These are phyloP conservation scores for Pimpla rufipes DNA, from an alignment of 2,888 invertebrate genomes.

Conservation along the genomic window DNA sequence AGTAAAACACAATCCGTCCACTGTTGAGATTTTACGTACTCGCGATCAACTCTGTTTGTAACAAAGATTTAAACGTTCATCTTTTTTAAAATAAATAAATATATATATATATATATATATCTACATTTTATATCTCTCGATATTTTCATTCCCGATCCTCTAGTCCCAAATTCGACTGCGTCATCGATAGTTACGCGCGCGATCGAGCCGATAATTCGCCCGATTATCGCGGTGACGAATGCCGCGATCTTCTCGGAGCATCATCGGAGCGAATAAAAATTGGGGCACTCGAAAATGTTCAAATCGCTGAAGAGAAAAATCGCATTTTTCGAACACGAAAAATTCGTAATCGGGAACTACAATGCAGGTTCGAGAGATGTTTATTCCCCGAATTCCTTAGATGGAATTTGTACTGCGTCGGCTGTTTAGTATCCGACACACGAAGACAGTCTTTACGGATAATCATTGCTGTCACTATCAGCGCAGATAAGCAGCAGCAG, in stretches of 20 bases:
- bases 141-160: background rate
- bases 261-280: too few relatives aligned
- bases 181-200: background rate
- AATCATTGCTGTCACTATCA: constrained; percentile 57
- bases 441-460: too few relatives aligned
- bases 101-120: constrained; percentile 38
- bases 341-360: background rate
- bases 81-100: constrained; percentile 44
- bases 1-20: constrained; percentile 33
- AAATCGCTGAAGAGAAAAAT: too few relatives aligned
- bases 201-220: background rate
- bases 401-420: constrained; percentile 2
- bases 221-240: background rate
- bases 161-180: background rate
- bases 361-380: background rate
- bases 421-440: too few relatives aligned
- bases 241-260: background rate
- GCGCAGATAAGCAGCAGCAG: constrained; percentile 50
- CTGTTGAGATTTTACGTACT: constrained; percentile 24
- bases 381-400: background rate
- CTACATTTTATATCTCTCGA: constrained; percentile 26
- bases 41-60: constrained; percentile 18
- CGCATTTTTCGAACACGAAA: too few relatives aligned
- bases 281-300: too few relatives aligned
- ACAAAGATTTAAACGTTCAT: constrained; percentile 22